Percentiles rank a stretch among this genome's conserved stretches.
Evolutionary conservation across 2,888 invertebrate species (phyloP).

Genomic region (Anagyrus pseudococci): DNA sequence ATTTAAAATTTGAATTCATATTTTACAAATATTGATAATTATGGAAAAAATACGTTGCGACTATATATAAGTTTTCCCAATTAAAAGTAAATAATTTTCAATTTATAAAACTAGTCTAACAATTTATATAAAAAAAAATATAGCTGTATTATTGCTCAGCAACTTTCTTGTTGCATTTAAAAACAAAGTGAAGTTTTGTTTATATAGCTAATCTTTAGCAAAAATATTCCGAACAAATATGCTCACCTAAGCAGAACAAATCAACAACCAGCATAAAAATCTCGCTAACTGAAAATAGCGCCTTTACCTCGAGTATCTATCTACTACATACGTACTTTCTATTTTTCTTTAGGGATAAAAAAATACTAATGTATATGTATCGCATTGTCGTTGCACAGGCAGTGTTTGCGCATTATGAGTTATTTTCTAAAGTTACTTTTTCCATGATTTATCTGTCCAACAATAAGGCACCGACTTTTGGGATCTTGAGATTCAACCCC

Average conservation of each 20-base stretch:
- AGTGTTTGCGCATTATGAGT: slow-evolving; percentile 55
- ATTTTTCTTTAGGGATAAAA: slow-evolving; percentile 56
- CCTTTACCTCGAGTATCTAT: slow-evolving; percentile 47
- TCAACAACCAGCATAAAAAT: slow-evolving; percentile 14
- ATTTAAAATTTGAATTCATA: too few species aligned
- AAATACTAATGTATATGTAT: slow-evolving; percentile 58
- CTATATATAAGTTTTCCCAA: too few species aligned
- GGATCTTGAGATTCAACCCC: slow-evolving; percentile 65
- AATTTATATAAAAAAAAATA: slow-evolving; percentile 16
- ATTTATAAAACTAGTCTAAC: slow-evolving; percentile 3
- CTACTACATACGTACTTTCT: slow-evolving; percentile 49
- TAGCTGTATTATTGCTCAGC: background rate
- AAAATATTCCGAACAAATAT: slow-evolving; percentile 8
- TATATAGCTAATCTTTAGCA: slow-evolving; percentile 1
- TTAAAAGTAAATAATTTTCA: too few species aligned
- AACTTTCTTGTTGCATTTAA: slow-evolving; percentile 4
- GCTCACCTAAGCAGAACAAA: slow-evolving; percentile 27
- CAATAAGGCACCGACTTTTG: slow-evolving; percentile 55
- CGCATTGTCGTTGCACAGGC: slow-evolving; percentile 61
- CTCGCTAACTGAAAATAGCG: slow-evolving; percentile 17
- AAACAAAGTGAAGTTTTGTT: too few species aligned
- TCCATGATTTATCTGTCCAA: slow-evolving; percentile 43
- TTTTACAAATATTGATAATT: too few species aligned
- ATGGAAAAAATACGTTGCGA: too few species aligned
- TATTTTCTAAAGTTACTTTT: slow-evolving; percentile 31